Evolutionary conservation across 1,140 invertebrate genomes (phyloP).

Genomic region (Aphaenogaster ashmeadi): DNA sequence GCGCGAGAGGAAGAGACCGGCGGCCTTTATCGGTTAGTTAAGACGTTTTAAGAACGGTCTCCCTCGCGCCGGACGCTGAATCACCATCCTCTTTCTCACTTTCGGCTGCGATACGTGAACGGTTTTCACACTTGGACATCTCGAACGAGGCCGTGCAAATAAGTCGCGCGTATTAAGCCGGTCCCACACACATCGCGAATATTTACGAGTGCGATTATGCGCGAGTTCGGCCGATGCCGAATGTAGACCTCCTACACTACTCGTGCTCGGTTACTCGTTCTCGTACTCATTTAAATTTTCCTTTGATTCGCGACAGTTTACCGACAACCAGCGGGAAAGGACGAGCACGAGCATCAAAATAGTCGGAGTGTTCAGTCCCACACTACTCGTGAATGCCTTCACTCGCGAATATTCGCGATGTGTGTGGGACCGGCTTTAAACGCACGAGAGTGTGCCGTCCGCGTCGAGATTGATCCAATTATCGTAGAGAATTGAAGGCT

Average conservation of each 20-base stretch:
- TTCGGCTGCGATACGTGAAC: neutral
- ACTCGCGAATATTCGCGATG: no score
- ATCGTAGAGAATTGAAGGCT: conserved; percentile 41
- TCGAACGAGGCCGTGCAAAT: conserved; percentile 37
- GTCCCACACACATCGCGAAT: no score
- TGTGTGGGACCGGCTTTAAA: neutral
- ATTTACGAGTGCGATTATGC: no score
- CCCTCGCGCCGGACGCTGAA: neutral
- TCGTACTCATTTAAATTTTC: no score
- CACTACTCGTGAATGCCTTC: no score
- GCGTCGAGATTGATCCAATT: conserved; percentile 40
- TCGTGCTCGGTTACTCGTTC: no score
- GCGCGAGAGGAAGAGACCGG: conserved; percentile 4
- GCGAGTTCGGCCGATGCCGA: no score
- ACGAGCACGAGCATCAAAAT: no score
- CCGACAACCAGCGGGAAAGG: no score
- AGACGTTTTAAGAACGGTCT: conserved; percentile 39
- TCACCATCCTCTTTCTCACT: conserved; percentile 19
- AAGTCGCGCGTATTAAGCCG: neutral
- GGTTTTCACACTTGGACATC: conserved; percentile 42
- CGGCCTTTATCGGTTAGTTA: conserved; percentile 54
- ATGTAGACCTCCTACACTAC: no score
- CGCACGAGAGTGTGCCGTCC: neutral
- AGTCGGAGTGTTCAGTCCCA: no score
- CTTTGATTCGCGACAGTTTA: no score